Evolutionary conservation across 2,113 vertebrate genomes (phyloP), one percentile per base, ranked within the genome.

Genomic region (Lasiurus cinereus): DNA sequence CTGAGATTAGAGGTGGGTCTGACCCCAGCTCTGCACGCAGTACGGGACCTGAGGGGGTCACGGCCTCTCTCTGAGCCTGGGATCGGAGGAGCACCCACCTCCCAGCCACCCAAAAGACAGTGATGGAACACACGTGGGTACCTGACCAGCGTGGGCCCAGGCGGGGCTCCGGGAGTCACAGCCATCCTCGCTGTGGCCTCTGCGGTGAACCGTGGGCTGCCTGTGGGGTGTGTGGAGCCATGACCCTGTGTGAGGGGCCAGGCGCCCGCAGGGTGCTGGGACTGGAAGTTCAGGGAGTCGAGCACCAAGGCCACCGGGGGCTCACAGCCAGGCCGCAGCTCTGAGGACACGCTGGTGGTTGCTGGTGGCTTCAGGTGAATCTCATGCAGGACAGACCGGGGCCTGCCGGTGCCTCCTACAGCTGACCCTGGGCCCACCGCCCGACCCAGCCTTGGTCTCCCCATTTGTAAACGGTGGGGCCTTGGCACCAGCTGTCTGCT

Each of bases 181-280:
- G 24, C 50, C 8, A 1, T 3, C 24, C 29, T n/a, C 12, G 29
- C 14, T 18, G 0, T 16, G 3, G 14, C 10, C n/a, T 31, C 54
- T 2, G 5, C 36, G 8, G 33, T 15, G 66, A 91, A 1, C 52
- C 52, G 0, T 2, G 29, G 3, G 33, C 48, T 10, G 10, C 8
- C 15, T 1, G 0, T 11, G 0, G 4, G 62, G 0, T 59, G 3
- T 6, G 24, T 11, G 18, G 39, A 62, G 10, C 0, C 2, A 22
- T 14, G 3, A 2, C 29, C 27, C 7, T 2, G 24, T 5, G 43
- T 0, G 3, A 62, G 5, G n/a, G 15, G 9, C 11, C 52, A 15
- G 67, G 31, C 8, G 9, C 29, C 2, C 0, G 0, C 15, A 3
- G 59, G 62, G 13, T 50, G 84, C 92, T 22, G 29, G 67, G 29